These are phyloP conservation scores for Caenorhabditis briggsae DNA, from an alignment of 1,140 invertebrate genomes.

Conservation along the genomic window DNA sequence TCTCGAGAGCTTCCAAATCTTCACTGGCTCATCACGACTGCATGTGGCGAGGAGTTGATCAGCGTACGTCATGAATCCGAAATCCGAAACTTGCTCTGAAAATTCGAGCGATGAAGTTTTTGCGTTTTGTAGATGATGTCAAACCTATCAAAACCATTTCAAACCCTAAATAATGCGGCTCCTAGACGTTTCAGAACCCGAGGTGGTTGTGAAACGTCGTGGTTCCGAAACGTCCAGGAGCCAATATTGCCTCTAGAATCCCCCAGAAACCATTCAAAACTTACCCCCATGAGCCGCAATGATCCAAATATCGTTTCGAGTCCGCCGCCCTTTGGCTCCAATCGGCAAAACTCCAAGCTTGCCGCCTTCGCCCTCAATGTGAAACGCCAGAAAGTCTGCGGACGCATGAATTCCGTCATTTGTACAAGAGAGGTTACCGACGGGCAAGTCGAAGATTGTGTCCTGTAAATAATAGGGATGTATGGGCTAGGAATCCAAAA, in stretches of 20 bases:
- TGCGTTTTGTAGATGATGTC: too few relatives aligned
- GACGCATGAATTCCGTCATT: slow-evolving; percentile 79
- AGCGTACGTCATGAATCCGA: slow-evolving; percentile 79
- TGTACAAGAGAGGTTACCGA: slow-evolving; percentile 77
- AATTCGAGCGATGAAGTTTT: slow-evolving; percentile 48
- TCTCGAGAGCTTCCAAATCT: slow-evolving; percentile 61
- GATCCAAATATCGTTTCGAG: slow-evolving; percentile 71
- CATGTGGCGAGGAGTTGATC: slow-evolving; percentile 78
- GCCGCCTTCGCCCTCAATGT: slow-evolving; percentile 78
- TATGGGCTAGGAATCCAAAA: too few relatives aligned
- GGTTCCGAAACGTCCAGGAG: too few relatives aligned
- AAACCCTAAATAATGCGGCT: background rate
- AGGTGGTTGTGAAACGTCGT: too few relatives aligned
- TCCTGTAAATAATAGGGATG: slow-evolving; percentile 72
- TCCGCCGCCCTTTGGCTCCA: slow-evolving; percentile 74
- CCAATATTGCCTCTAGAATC: background rate
- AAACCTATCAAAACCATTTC: too few relatives aligned
- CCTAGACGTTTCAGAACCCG: too few relatives aligned
- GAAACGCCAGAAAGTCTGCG: slow-evolving; percentile 78
- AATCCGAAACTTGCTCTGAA: slow-evolving; percentile 79
- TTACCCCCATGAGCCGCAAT: slow-evolving; percentile 78
- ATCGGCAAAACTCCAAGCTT: slow-evolving; percentile 78
- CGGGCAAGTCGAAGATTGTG: slow-evolving; percentile 78
- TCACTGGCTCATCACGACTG: slow-evolving; percentile 74
- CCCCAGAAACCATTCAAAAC: background rate